Evolutionary conservation across 2,797 vertebrate species (phyloP).

Genomic region (Amniataba percoides): DNA sequence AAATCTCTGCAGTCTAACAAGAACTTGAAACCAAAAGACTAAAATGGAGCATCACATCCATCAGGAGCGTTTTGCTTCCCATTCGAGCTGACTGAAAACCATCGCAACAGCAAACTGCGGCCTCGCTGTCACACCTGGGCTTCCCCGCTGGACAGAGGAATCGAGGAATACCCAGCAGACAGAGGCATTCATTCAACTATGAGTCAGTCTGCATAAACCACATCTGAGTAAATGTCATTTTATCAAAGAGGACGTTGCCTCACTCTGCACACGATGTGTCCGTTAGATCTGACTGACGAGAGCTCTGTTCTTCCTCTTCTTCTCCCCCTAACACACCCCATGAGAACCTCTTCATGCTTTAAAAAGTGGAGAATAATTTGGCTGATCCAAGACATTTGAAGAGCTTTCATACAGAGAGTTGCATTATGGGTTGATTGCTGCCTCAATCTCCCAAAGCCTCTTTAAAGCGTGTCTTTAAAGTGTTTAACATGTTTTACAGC

Average conservation of each 20-base stretch:
- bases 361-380: background rate
- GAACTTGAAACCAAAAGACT: background rate
- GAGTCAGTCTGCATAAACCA: background rate
- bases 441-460: too few species aligned
- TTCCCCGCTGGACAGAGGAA: background rate
- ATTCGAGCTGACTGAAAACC: fast-evolving
- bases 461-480: too few species aligned
- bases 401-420: too few species aligned
- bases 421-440: too few species aligned
- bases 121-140: background rate
- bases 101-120: background rate
- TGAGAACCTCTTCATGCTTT: slow-evolving; percentile 21
- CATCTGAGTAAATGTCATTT: slow-evolving; percentile 1
- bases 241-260: background rate
- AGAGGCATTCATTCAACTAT: background rate
- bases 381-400: too few species aligned
- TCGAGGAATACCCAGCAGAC: slow-evolving; percentile 15
- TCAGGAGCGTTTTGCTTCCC: background rate
- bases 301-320: too few species aligned
- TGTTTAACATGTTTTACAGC: too few species aligned
- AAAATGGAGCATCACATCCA: too few species aligned
- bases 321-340: too few species aligned
- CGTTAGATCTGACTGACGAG: background rate
- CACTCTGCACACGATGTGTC: background rate
- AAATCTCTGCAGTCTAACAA: background rate